Evolutionary conservation across 2,888 invertebrate species (phyloP).

Genomic region (Oscheius onirici): DNA sequence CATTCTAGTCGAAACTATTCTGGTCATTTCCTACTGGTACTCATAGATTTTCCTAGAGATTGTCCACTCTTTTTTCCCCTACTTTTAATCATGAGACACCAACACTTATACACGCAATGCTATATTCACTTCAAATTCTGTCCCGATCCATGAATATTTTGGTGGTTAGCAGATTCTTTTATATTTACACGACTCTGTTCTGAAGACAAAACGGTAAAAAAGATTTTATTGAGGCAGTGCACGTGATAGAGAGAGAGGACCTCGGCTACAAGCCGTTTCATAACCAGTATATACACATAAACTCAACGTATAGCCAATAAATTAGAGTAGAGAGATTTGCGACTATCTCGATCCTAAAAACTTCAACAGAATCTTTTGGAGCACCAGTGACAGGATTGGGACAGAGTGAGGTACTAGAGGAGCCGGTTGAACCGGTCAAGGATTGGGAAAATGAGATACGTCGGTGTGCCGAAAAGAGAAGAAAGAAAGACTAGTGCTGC

Average conservation of each 20-base stretch:
- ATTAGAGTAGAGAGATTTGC: neutral
- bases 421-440: slow-evolving; percentile 19
- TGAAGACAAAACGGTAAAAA: no score
- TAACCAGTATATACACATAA: slow-evolving; percentile 28
- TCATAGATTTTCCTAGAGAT: neutral
- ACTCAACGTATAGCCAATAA: neutral
- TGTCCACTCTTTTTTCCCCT: neutral
- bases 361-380: slow-evolving; percentile 8
- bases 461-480: slow-evolving; percentile 16
- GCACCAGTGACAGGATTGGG: slow-evolving; percentile 10
- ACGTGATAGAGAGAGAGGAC: slow-evolving; percentile 5
- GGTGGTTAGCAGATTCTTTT: neutral
- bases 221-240: slow-evolving; percentile 28
- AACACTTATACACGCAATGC: neutral
- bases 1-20: slow-evolving; percentile 28
- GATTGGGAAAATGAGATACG: neutral
- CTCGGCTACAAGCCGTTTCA: neutral
- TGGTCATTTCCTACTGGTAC: slow-evolving; percentile 30
- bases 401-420: no score
- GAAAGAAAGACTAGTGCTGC: slow-evolving; percentile 21
- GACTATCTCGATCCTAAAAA: no score
- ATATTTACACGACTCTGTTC: no score
- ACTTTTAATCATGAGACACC: neutral
- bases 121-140: neutral
- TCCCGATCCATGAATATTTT: slow-evolving; percentile 17